Conservation (phyloP, 2,888 invertebrate species). For the Junonia oenone region DNA sequence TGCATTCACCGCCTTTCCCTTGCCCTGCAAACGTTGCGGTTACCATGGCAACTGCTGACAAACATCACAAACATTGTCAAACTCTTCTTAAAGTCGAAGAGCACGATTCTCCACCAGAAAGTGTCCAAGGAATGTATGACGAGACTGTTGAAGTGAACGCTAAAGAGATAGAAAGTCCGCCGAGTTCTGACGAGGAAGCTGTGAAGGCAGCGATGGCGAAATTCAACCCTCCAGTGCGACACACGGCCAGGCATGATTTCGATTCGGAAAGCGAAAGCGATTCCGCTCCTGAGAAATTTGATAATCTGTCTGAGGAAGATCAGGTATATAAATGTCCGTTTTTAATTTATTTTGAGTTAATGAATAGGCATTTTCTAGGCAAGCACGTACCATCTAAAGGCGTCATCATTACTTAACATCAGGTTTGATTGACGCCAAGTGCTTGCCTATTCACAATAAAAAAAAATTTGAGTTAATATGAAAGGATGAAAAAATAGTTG, state of each 20-base stretch:
- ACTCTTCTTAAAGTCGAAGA: conserved; percentile 44
- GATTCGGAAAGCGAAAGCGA: conserved; percentile 67
- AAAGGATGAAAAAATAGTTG: too few species aligned
- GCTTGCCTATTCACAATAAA: too few species aligned
- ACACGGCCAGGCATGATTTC: conserved; percentile 65
- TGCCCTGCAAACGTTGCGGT: conserved; percentile 28
- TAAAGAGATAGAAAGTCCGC: conserved; percentile 78
- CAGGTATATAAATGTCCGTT: conserved; percentile 50
- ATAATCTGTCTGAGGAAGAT: conserved; percentile 51
- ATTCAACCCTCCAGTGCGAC: conserved; percentile 66
- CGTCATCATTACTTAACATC: too few species aligned
- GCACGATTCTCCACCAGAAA: conserved; percentile 30
- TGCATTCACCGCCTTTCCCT: conserved; percentile 15
- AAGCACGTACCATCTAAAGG: too few species aligned
- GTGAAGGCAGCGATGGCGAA: conserved; percentile 61
- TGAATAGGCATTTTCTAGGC: too few species aligned
- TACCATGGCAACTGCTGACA: conserved; percentile 67
- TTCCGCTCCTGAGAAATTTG: conserved; percentile 57
- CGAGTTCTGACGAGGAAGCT: conserved; percentile 52
- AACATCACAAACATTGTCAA: conserved; percentile 57
- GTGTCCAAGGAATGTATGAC: conserved; percentile 72
- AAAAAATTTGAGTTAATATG: too few species aligned
- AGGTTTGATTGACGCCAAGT: too few species aligned
- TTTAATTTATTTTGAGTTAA: too few species aligned
- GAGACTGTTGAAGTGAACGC: conserved; percentile 79